Percentiles rank a stretch among this genome's conserved stretches.
phyloP scores from a whole-genome alignment of 2,888 invertebrate species.

The Saturnia japonica region DNA sequence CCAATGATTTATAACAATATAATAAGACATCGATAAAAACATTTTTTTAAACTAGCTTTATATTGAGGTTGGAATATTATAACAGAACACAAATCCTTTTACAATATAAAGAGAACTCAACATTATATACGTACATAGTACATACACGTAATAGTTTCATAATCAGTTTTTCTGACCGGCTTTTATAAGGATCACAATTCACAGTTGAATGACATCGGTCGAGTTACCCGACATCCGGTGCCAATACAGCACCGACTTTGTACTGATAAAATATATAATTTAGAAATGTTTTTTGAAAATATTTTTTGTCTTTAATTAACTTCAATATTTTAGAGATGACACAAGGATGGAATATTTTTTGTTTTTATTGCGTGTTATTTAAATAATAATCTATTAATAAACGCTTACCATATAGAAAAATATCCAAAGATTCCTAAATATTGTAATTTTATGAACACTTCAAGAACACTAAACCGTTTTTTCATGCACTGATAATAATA shows the following conservation, averaged over 20 bases:
- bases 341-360: neutral
- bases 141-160: neutral
- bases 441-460: constrained; percentile 49
- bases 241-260: constrained; percentile 15
- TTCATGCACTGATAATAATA: constrained; percentile 64
- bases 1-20: neutral
- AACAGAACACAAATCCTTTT: too few relatives aligned
- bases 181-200: constrained; percentile 30
- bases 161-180: constrained; percentile 8
- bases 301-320: constrained; percentile 3
- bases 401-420: constrained; percentile 40
- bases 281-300: neutral
- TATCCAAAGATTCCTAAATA: constrained; percentile 38
- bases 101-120: neutral
- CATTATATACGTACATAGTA: neutral
- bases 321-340: constrained; percentile 10
- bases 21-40: neutral
- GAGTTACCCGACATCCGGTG: constrained; percentile 33
- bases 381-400: constrained; percentile 16
- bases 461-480: constrained; percentile 58
- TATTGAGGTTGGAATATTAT: too few relatives aligned
- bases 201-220: constrained; percentile 40
- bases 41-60: neutral
- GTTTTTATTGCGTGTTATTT: neutral
- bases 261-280: constrained; percentile 8